Conservation (phyloP, 1,140 invertebrate species). For the Mesaphorura yosii region DNA sequence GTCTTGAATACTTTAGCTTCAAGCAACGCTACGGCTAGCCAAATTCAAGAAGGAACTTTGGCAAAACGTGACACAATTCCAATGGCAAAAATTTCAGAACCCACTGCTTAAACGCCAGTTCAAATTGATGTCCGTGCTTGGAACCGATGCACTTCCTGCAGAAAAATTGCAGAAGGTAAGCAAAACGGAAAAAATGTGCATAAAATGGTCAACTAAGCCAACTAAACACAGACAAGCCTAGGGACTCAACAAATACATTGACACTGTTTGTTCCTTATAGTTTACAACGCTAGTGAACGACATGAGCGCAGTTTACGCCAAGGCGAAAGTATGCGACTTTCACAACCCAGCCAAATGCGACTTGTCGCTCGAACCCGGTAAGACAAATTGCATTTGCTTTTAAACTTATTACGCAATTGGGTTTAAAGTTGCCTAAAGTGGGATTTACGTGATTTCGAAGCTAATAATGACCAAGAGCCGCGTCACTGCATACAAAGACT, state of each 20-base stretch:
- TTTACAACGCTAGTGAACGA: conserved; percentile 5
- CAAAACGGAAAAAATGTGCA: neutral
- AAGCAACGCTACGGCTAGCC: neutral
- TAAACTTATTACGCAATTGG: no score
- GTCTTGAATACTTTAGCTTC: no score
- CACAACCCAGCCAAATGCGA: neutral
- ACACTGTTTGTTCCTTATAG: conserved; percentile 6
- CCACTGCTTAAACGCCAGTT: conserved; percentile 36
- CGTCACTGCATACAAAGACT: no score
- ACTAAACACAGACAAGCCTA: neutral
- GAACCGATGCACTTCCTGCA: conserved; percentile 36
- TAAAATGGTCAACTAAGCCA: neutral
- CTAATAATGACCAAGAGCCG: no score
- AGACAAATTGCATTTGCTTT: no score
- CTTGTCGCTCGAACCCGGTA: neutral
- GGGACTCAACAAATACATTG: neutral
- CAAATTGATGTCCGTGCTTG: conserved; percentile 38
- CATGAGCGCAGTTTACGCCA: neutral
- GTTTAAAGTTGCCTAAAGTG: no score
- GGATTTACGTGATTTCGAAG: no score
- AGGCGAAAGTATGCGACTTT: neutral
- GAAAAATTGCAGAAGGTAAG: conserved; percentile 34
- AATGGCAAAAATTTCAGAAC: conserved; percentile 37
- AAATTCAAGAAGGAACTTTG: conserved; percentile 8
- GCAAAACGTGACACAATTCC: conserved; percentile 24